Evolutionary conservation across 2,797 vertebrate species (phyloP).

Genomic region (Siniperca undulata): DNA sequence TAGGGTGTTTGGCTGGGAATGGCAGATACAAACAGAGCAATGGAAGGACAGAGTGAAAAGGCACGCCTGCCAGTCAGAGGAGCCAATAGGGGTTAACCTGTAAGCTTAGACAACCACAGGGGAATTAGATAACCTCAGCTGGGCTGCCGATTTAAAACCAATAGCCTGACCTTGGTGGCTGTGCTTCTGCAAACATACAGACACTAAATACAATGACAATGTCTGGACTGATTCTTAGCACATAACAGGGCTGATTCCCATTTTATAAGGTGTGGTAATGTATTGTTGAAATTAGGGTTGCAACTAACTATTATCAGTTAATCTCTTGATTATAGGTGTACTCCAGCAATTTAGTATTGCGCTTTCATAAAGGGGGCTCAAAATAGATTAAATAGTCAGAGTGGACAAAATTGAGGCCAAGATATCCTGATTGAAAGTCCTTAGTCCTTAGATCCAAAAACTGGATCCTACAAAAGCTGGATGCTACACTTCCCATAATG

Average conservation of each 20-base stretch:
- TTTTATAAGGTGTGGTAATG: background rate
- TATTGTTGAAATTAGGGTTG: background rate
- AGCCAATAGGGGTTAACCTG: constrained; percentile 29
- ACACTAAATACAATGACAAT: background rate
- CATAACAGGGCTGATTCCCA: background rate
- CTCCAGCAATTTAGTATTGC: background rate
- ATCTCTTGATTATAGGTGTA: background rate
- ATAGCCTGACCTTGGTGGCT: constrained; percentile 29
- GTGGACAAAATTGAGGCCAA: background rate
- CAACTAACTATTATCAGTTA: background rate
- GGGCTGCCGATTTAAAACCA: constrained; percentile 7
- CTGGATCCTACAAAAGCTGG: background rate
- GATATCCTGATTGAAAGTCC: background rate
- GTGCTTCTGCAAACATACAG: background rate
- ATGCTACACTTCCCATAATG: background rate
- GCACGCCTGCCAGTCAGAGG: constrained; percentile 26
- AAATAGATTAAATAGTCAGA: background rate
- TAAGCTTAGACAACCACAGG: constrained; percentile 31
- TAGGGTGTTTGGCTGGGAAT: constrained; percentile 8
- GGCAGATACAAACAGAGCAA: constrained; percentile 26
- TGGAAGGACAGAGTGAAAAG: constrained; percentile 14
- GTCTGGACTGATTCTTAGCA: background rate
- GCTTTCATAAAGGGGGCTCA: background rate
- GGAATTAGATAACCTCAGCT: constrained; percentile 41
- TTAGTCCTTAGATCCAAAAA: too few relatives aligned